phyloP scores from a whole-genome alignment of 2,113 vertebrate genomes.

The Lophius piscatorius region DNA sequence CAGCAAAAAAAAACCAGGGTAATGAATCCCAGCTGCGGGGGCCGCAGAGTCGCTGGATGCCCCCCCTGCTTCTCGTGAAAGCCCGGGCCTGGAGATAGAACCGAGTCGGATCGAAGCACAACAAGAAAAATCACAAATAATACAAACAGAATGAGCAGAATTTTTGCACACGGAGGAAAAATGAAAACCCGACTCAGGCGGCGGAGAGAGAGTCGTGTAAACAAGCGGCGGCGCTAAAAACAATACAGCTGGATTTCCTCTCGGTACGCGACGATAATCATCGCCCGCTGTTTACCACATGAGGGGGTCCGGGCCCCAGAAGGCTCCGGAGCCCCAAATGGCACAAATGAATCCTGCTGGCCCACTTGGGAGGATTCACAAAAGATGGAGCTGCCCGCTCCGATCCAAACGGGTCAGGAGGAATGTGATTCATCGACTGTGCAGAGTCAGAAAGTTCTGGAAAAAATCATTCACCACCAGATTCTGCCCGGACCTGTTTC shows the following conservation, averaged over 20 bases:
- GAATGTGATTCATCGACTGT: constrained; percentile 40
- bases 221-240: constrained; percentile 75
- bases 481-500: too few relatives aligned
- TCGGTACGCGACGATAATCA: constrained; percentile 67
- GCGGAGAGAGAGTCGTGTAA: constrained; percentile 69
- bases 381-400: constrained; percentile 30
- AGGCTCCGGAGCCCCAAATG: constrained; percentile 53
- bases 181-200: constrained; percentile 45
- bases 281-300: constrained; percentile 67
- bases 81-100: constrained; percentile 40
- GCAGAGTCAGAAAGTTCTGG: constrained; percentile 25
- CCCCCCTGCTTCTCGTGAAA: constrained; percentile 42
- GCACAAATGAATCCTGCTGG: constrained; percentile 62
- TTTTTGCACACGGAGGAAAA: constrained; percentile 74
- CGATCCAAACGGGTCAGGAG: constrained; percentile 59
- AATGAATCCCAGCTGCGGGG: constrained; percentile 71
- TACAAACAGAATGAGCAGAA: constrained; percentile 73
- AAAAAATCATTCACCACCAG: too few relatives aligned
- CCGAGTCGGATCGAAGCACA: constrained; percentile 49
- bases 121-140: constrained; percentile 64
- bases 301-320: constrained; percentile 42
- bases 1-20: constrained; percentile 12
- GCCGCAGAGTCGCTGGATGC: constrained; percentile 46
- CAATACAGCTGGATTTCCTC: constrained; percentile 78
- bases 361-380: constrained; percentile 56